Evolutionary conservation across 1,140 invertebrate species (phyloP), one percentile per base, ranked within the genome.

Genomic region (Euura lappo): DNA sequence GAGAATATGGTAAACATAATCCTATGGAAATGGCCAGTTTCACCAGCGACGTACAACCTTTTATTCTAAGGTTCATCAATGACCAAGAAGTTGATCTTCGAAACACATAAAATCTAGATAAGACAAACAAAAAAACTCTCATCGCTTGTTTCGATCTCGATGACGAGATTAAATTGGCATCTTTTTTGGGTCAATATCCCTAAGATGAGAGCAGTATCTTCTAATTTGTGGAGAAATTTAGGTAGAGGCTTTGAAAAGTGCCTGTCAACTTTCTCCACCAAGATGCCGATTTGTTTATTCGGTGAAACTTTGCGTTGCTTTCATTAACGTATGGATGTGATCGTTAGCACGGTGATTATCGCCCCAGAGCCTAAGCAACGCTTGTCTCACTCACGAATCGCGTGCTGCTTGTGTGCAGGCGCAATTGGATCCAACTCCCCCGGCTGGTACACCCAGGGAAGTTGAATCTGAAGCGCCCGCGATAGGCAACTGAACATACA

Each of bases 1-100:
- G 94, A 47, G 93, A 95, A 88, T 96, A 96, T 81, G 93, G 94
- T 95, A 82, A 84, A 83, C 78, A 47, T 28, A 28, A 28, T 28
- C 28, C 28, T 1, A 28, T 28, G 28, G 28, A 28, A 28, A 28
- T 28, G 28, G 28, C 28, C 28, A 28, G 28, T 28, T 28, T 28
- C 28, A 28, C 28, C 28, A 28, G 28, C 1, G 28, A 28, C 28
- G 28, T 28, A 28, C 28, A 28, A 28, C 28, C 28, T 28, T 28
- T 28, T 28, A 28, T 28, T 28, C 28, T 28, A 1, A 28, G 28
- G 28, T 28, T 28, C 28, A 28, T 28, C 28, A 28, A 28, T 28
- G 28, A 28, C 28, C 1, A 28, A 28, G 28, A 28, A 28, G 28
- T 28, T 28, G 28, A 28, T 28, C 28, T 28, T 28, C 28, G 28